These are phyloP conservation scores for Choloepus didactylus DNA, from an alignment of 2,797 vertebrate species.

Conservation along the genomic window DNA sequence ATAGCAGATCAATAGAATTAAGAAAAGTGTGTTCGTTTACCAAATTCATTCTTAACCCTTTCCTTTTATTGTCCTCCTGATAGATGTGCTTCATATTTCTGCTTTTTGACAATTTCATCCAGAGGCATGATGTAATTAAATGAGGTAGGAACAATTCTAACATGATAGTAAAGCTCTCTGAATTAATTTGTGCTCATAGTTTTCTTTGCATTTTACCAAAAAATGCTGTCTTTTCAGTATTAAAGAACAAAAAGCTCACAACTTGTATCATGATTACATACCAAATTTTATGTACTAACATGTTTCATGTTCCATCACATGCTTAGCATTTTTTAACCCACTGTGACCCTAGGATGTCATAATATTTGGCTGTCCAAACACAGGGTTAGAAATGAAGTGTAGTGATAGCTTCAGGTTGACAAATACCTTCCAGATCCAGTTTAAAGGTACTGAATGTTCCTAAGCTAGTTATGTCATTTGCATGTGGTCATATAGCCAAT, in stretches of 20 bases:
- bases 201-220: neutral
- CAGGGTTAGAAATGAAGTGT: conserved; percentile 34
- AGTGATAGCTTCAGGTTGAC: neutral
- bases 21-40: conserved; percentile 59
- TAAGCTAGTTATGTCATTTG: neutral
- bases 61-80: conserved; percentile 48
- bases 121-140: neutral
- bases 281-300: neutral
- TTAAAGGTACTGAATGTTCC: neutral
- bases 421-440: neutral
- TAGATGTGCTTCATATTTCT: conserved; percentile 62
- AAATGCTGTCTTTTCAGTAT: conserved; percentile 22
- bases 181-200: conserved; percentile 52
- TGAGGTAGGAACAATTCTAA: conserved; percentile 31
- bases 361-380: conserved; percentile 11
- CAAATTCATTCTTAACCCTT: conserved; percentile 58
- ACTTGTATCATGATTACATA: conserved; percentile 2
- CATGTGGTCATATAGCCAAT: neutral
- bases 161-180: neutral
- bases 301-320: conserved; percentile 21
- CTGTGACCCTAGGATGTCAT: conserved; percentile 24
- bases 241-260: neutral
- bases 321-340: neutral
- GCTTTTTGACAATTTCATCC: conserved; percentile 40
- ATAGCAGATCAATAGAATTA: conserved; percentile 63